These are phyloP conservation scores for Glareola pratincola DNA, from an alignment of 2,113 vertebrate genomes.

Conservation along the genomic window DNA sequence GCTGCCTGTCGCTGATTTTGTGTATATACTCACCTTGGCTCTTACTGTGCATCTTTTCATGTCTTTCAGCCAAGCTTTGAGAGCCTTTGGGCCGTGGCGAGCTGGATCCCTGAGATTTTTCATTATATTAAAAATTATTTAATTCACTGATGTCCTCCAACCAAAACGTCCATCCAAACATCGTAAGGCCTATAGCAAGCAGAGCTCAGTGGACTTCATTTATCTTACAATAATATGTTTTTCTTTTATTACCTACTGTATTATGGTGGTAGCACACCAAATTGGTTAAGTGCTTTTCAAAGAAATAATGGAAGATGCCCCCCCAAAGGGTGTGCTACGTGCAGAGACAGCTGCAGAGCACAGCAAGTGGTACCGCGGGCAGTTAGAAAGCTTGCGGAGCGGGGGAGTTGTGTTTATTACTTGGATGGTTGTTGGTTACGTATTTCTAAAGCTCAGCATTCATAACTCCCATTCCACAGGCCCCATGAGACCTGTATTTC, in stretches of 20 bases:
- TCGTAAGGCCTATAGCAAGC: background rate
- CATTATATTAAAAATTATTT: background rate
- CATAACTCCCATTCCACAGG: background rate
- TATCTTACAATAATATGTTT: background rate
- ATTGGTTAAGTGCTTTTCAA: background rate
- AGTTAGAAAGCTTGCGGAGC: background rate
- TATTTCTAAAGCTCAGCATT: background rate
- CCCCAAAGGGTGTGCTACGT: background rate
- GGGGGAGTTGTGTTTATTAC: background rate
- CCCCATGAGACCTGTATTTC: background rate
- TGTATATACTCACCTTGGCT: background rate
- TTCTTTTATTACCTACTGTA: background rate
- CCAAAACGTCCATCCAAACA: background rate
- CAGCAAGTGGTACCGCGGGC: fast-evolving
- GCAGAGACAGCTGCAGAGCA: background rate
- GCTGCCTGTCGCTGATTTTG: background rate
- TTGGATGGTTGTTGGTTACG: background rate
- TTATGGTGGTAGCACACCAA: background rate
- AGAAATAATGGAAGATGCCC: background rate
- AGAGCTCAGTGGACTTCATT: background rate
- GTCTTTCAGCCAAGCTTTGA: background rate
- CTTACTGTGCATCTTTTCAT: background rate
- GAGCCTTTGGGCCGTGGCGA: background rate
- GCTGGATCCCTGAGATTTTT: background rate
- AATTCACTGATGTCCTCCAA: background rate